phyloP scores from a whole-genome alignment of 2,888 invertebrate species.

The Dicranocentrus wangi region DNA sequence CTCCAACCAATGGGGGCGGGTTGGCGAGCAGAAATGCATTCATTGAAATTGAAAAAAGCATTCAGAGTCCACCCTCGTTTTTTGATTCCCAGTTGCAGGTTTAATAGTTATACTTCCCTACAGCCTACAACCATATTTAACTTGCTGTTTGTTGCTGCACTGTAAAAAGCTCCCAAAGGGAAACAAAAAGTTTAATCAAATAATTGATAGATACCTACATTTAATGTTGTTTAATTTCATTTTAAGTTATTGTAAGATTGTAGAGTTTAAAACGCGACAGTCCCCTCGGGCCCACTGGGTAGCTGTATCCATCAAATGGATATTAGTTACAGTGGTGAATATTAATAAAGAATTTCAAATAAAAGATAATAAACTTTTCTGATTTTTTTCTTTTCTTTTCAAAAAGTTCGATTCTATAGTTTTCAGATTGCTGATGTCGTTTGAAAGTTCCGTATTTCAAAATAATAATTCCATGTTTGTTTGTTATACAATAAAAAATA shows the following conservation, averaged over 20 bases:
- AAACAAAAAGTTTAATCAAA: no score
- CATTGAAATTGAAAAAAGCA: not conserved
- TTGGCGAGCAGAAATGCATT: slow-evolving; percentile 26
- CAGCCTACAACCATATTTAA: no score
- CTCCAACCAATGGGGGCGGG: slow-evolving; percentile 13
- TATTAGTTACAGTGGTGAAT: no score
- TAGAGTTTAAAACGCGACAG: no score
- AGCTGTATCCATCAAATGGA: no score
- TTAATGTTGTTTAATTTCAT: no score
- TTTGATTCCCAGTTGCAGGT: no score
- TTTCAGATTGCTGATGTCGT: not conserved
- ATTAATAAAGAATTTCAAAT: not conserved
- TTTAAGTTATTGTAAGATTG: not conserved
- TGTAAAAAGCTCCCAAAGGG: not conserved
- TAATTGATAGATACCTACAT: no score
- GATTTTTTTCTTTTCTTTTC: not conserved
- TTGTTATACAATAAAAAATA: slow-evolving; percentile 22
- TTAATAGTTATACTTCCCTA: no score
- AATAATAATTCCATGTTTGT: not conserved
- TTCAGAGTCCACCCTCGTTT: not conserved
- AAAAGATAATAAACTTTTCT: not conserved
- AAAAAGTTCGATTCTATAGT: not conserved
- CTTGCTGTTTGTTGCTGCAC: not conserved
- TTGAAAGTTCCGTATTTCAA: no score
- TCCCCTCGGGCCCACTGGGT: no score